Conservation (phyloP, 2,113 vertebrate species). For the Chlorodrepanis virens region DNA sequence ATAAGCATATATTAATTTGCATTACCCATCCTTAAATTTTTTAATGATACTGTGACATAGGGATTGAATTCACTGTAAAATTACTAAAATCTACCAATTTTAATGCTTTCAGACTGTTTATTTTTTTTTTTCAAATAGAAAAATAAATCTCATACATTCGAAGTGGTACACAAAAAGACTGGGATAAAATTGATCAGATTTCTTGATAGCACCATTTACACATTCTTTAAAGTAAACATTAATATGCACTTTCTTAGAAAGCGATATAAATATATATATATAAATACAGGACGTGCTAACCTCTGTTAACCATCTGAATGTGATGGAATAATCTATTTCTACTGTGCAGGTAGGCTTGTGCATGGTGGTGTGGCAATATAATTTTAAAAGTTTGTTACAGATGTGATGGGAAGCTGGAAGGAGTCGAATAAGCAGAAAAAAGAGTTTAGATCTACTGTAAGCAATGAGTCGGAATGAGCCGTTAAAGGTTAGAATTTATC, state of each 20-base stretch:
- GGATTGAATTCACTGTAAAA: slow-evolving; percentile 83
- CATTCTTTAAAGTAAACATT: slow-evolving; percentile 91
- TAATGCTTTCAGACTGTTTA: slow-evolving; percentile 89
- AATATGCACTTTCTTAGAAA: slow-evolving; percentile 91
- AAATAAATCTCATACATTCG: slow-evolving; percentile 92
- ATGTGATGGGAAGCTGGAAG: slow-evolving; percentile 88
- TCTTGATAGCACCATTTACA: slow-evolving; percentile 90
- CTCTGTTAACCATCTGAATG: slow-evolving; percentile 88
- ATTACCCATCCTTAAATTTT: slow-evolving; percentile 70
- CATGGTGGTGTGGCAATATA: slow-evolving; percentile 83
- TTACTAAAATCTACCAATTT: slow-evolving; percentile 89
- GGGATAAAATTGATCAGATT: slow-evolving; percentile 88
- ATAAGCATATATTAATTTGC: slow-evolving; percentile 67
- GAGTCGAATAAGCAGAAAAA: slow-evolving; percentile 87
- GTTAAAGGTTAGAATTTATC: slow-evolving; percentile 86
- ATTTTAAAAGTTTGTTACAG: slow-evolving; percentile 85
- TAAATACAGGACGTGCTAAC: slow-evolving; percentile 83
- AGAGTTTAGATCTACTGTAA: slow-evolving; percentile 87
- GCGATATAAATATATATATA: slow-evolving; percentile 86
- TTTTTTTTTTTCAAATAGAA: slow-evolving; percentile 87
- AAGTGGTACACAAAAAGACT: slow-evolving; percentile 88
- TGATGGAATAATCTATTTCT: slow-evolving; percentile 84
- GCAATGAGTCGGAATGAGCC: slow-evolving; percentile 87
- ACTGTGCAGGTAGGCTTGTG: slow-evolving; percentile 85
- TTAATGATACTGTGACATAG: slow-evolving; percentile 71